These are phyloP conservation scores for Brachyhypopomus gauderio DNA, from an alignment of 2,113 vertebrate genomes.

Conservation along the genomic window DNA sequence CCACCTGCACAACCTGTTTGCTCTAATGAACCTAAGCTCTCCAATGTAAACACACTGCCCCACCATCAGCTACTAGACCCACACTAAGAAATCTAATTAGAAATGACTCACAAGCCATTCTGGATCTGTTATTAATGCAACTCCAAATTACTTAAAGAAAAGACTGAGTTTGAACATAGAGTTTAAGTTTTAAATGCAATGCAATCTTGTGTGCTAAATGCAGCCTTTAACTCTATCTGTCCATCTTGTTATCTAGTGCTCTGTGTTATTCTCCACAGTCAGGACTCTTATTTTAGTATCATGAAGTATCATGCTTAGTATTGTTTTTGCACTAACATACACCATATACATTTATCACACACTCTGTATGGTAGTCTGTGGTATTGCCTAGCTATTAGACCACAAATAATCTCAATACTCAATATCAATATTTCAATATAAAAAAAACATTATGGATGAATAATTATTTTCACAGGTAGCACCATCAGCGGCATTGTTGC, in stretches of 20 bases:
- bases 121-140: not conserved
- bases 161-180: not conserved
- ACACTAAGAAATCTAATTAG: slow-evolving; percentile 22
- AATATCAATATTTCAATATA: too few species aligned
- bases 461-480: slow-evolving; percentile 22
- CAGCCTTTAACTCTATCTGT: too few species aligned
- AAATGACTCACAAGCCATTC: not conserved
- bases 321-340: too few species aligned
- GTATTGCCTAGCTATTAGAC: not conserved
- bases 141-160: not conserved
- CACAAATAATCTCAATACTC: not conserved
- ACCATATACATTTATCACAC: not conserved
- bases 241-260: too few species aligned
- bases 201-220: too few species aligned
- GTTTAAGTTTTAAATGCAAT: too few species aligned
- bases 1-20: slow-evolving; percentile 58
- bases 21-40: slow-evolving; percentile 48
- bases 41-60: slow-evolving; percentile 42
- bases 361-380: not conserved
- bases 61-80: slow-evolving; percentile 8
- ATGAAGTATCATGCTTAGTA: too few species aligned
- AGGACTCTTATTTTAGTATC: too few species aligned
- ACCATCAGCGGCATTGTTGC: slow-evolving; percentile 3
- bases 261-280: too few species aligned
- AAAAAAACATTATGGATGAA: slow-evolving; percentile 1